phyloP scores from a whole-genome alignment of 2,113 vertebrate genomes.

The Datnioides undecimradiatus region DNA sequence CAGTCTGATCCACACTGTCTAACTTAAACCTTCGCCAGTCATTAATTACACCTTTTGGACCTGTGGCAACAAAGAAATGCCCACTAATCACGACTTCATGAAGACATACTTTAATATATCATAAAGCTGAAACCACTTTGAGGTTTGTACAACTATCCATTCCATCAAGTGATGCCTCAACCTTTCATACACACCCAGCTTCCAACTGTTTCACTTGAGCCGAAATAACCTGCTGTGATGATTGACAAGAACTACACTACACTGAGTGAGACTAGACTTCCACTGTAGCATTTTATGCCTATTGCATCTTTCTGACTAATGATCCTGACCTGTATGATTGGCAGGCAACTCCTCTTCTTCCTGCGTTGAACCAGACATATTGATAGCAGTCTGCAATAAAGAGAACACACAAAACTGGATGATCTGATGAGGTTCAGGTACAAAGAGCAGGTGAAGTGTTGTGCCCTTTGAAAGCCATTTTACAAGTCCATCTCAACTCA shows the following conservation, averaged over 20 bases:
- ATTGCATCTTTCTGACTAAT: background rate
- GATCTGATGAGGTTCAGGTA: background rate
- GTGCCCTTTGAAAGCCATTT: background rate
- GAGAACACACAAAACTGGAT: constrained; percentile 4
- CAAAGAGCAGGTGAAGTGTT: background rate
- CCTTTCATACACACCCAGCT: background rate
- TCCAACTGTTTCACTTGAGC: background rate
- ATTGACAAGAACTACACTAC: background rate
- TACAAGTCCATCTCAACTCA: background rate
- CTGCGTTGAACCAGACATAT: constrained; percentile 61
- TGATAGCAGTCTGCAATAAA: constrained; percentile 28
- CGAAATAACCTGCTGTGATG: background rate
- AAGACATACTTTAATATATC: background rate
- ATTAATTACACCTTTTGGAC: constrained; percentile 95
- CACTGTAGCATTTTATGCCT: background rate
- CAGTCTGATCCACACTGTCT: constrained; percentile 88
- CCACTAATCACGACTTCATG: background rate
- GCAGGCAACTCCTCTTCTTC: constrained; percentile 68
- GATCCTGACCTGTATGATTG: constrained; percentile 70
- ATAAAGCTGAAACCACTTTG: background rate
- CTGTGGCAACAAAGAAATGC: constrained; percentile 70
- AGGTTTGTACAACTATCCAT: background rate
- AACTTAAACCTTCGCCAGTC: constrained; percentile 97
- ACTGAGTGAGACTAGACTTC: background rate
- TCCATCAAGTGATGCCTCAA: background rate